Conservation (phyloP, 2,888 invertebrate genomes). For the Agrotis exclamationis region DNA sequence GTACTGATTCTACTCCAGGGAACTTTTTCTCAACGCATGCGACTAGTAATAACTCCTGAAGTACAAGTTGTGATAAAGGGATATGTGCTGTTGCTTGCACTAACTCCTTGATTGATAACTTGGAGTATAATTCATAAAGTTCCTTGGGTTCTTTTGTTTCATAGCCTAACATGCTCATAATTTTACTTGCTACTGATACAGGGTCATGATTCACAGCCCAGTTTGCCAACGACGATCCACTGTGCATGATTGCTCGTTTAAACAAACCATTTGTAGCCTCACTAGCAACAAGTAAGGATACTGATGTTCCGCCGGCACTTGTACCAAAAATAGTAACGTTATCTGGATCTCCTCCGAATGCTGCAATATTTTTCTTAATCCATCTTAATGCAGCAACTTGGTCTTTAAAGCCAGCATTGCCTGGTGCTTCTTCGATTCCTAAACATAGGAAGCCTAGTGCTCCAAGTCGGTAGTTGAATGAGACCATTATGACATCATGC, state of each 20-base stretch:
- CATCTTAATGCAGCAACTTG: constrained; percentile 84
- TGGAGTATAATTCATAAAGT: constrained; percentile 78
- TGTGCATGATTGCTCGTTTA: constrained; percentile 82
- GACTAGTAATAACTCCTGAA: constrained; percentile 58
- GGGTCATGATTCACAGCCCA: constrained; percentile 83
- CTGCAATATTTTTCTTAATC: constrained; percentile 84
- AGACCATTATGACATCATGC: constrained; percentile 80
- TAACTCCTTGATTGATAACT: constrained; percentile 73
- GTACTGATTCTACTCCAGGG: constrained; percentile 75
- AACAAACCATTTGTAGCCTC: constrained; percentile 79
- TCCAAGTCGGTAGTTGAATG: constrained; percentile 85
- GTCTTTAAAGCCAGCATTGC: constrained; percentile 85
- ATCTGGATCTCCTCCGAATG: constrained; percentile 85
- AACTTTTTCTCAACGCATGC: constrained; percentile 83
- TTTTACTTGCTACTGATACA: constrained; percentile 76
- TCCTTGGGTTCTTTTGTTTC: constrained; percentile 78
- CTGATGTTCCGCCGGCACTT: constrained; percentile 83
- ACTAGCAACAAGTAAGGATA: constrained; percentile 78
- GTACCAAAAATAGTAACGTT: constrained; percentile 85
- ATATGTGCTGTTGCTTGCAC: constrained; percentile 71
- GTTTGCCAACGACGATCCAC: constrained; percentile 80
- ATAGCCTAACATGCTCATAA: constrained; percentile 78
- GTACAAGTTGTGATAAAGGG: constrained; percentile 74
- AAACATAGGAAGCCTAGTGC: constrained; percentile 84
- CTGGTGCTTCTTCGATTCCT: constrained; percentile 83